Conservation (phyloP, 2,888 invertebrate genomes). For the Pyrrhosoma nymphula region DNA sequence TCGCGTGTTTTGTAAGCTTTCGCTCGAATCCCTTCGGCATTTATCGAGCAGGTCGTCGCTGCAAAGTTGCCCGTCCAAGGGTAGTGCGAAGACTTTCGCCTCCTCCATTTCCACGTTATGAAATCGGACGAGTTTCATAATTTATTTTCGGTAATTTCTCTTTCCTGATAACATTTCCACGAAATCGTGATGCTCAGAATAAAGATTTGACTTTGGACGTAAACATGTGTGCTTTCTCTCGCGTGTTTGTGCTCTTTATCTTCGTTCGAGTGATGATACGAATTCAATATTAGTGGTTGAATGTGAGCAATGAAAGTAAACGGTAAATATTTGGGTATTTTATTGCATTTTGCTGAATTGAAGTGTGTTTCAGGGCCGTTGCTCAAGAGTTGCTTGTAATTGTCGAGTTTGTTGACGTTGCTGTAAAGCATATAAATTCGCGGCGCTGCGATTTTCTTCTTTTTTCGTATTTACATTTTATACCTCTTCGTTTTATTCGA, state of each 20-base stretch:
- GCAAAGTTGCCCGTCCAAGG: background rate
- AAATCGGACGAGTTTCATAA: conserved; percentile 10
- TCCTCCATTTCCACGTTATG: background rate
- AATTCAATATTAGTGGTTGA: background rate
- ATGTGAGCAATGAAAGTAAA: background rate
- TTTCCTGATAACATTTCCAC: background rate
- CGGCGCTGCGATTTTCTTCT: no score
- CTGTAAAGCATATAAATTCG: no score
- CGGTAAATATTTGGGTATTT: background rate
- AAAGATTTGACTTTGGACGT: background rate
- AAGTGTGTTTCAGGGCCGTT: no score
- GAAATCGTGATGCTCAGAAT: background rate
- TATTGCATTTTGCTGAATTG: background rate
- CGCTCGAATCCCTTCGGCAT: background rate
- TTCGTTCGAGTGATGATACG: background rate
- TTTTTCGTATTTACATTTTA: no score
- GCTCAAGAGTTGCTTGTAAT: no score
- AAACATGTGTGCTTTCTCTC: background rate
- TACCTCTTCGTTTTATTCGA: no score
- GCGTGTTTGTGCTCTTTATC: background rate
- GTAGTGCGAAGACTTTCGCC: background rate
- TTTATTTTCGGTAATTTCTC: background rate
- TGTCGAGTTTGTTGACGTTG: no score
- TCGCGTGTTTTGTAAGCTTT: background rate
- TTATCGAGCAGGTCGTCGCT: background rate